phyloP scores from a whole-genome alignment of 1,140 invertebrate genomes.

The Hirudo medicinalis region DNA sequence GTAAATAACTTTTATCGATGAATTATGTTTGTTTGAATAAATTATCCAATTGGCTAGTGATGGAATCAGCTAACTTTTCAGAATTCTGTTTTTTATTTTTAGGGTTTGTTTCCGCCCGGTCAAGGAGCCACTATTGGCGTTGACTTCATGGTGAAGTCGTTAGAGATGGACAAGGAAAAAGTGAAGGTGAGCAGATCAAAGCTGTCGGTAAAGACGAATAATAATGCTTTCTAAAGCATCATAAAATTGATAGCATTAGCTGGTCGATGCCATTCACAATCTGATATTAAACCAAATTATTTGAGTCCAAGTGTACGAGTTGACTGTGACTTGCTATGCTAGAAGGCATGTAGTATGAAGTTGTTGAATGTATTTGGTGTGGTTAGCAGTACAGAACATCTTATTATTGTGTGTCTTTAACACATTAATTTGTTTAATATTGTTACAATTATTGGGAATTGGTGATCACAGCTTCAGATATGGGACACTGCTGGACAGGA shows the following conservation, averaged over 20 bases:
- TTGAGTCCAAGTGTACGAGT: too few relatives aligned
- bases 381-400: not conserved
- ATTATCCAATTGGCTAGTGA: not conserved
- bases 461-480: conserved; percentile 46
- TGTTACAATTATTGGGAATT: too few relatives aligned
- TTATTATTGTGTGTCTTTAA: too few relatives aligned
- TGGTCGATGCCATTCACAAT: not conserved
- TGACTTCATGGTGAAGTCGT: conserved; percentile 41
- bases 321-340: too few relatives aligned
- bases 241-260: not conserved
- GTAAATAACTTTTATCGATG: not conserved
- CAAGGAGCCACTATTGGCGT: conserved; percentile 40
- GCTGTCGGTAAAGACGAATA: too few relatives aligned
- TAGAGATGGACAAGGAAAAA: conserved; percentile 38
- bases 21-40: not conserved
- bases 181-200: conserved; percentile 31
- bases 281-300: not conserved
- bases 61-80: too few relatives aligned
- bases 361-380: too few relatives aligned
- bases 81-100: conserved; percentile 19
- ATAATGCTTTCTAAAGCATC: too few relatives aligned
- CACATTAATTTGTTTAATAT: too few relatives aligned
- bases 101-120: conserved; percentile 38
- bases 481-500: conserved; percentile 96
- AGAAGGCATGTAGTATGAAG: not conserved